phyloP scores from a whole-genome alignment of 2,888 invertebrate genomes.

The Corbicula japonica region DNA sequence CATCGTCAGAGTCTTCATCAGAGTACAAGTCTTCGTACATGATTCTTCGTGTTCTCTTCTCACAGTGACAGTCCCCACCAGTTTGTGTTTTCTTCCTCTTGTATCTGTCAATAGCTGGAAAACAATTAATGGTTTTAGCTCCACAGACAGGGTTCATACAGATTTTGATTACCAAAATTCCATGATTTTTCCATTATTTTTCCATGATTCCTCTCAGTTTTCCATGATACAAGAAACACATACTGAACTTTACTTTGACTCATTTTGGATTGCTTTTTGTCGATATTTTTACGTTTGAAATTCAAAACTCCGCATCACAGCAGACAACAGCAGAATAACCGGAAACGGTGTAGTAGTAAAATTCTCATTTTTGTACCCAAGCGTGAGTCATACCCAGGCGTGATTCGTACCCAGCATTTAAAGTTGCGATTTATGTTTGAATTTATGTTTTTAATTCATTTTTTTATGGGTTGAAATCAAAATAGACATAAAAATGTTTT shows the following conservation, averaged over 20 bases:
- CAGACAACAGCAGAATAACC: too few relatives aligned
- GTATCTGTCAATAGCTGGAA: conserved; percentile 3
- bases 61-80: background rate
- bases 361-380: too few relatives aligned
- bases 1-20: conserved; percentile 61
- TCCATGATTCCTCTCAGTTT: background rate
- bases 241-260: background rate
- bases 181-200: too few relatives aligned
- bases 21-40: conserved; percentile 60
- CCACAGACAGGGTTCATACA: background rate
- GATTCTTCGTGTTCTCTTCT: conserved; percentile 24
- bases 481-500: too few relatives aligned
- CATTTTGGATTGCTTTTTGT: background rate
- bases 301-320: too few relatives aligned
- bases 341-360: too few relatives aligned
- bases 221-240: background rate
- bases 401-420: too few relatives aligned
- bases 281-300: background rate
- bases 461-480: too few relatives aligned
- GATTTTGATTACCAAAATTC: background rate
- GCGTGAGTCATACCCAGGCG: too few relatives aligned
- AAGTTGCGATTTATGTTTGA: too few relatives aligned
- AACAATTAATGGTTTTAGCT: background rate
- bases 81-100: background rate
- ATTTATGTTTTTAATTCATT: too few relatives aligned